A percentile compares a stretch with the other conserved stretches of the same genome.
These are phyloP conservation scores for Microchrysa polita DNA, from an alignment of 2,888 invertebrate genomes.

Conservation along the genomic window DNA sequence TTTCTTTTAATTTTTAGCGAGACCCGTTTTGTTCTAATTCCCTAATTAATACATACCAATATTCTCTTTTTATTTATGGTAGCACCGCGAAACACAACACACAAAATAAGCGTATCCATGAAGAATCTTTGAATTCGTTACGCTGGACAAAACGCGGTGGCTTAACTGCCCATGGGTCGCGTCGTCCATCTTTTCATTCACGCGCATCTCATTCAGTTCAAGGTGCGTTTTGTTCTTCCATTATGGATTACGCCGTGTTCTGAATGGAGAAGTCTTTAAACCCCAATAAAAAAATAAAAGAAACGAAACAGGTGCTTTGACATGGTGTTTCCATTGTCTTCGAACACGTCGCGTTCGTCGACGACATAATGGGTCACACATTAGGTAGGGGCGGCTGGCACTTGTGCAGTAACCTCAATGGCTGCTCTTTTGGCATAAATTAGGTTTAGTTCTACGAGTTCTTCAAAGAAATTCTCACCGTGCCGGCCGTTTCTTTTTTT, in stretches of 20 bases:
- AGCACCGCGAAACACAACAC: background rate
- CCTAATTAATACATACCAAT: conserved; percentile 19
- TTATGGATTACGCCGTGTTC: background rate
- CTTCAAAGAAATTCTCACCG: conserved; percentile 9
- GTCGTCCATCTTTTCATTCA: background rate
- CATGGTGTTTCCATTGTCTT: conserved; percentile 20
- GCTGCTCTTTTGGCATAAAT: conserved; percentile 29
- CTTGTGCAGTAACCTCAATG: conserved; percentile 36
- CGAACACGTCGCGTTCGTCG: conserved; percentile 18
- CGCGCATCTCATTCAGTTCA: background rate
- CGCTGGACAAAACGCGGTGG: background rate
- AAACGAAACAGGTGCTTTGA: conserved; percentile 19
- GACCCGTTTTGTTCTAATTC: conserved; percentile 18
- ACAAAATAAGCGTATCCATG: background rate
- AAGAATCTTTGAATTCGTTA: background rate
- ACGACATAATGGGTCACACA: background rate
- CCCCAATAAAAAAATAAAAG: too few relatives aligned
- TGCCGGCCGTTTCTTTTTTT: too few relatives aligned
- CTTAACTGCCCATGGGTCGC: background rate
- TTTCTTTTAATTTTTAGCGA: conserved; percentile 3
- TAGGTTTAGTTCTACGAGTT: conserved; percentile 27
- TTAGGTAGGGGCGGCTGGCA: conserved; percentile 23
- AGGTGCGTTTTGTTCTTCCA: background rate
- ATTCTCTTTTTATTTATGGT: conserved; percentile 5
- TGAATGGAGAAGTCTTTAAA: background rate